A percentile compares a stretch with the other conserved stretches of the same genome.
phyloP scores from a whole-genome alignment of 2,888 invertebrate genomes.

The Tolmerus cingulatus region DNA sequence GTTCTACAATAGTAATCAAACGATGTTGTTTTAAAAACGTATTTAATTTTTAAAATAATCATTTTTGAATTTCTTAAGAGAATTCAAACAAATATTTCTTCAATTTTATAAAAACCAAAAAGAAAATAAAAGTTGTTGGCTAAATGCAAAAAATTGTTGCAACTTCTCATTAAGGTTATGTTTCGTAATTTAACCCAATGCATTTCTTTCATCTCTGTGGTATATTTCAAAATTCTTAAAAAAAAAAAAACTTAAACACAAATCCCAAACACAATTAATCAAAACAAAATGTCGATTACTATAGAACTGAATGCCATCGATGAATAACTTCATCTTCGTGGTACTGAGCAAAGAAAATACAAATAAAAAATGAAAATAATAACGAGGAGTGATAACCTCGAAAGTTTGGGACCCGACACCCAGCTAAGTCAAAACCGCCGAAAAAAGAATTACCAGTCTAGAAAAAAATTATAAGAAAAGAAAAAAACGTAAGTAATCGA shows the following conservation, averaged over 20 bases:
- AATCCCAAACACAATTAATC: conserved; percentile 34
- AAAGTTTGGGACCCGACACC: neutral
- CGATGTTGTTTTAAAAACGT: too few relatives aligned
- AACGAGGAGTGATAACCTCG: neutral
- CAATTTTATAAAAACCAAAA: too few relatives aligned
- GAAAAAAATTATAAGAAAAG: neutral
- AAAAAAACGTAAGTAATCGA: conserved; percentile 29
- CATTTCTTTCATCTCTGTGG: neutral
- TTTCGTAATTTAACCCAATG: neutral
- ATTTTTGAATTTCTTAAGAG: too few relatives aligned
- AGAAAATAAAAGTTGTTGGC: too few relatives aligned
- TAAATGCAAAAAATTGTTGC: neutral
- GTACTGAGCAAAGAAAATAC: neutral
- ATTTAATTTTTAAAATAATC: too few relatives aligned
- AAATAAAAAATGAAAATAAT: neutral
- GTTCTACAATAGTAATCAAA: too few relatives aligned
- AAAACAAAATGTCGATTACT: conserved; percentile 13
- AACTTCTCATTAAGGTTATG: neutral
- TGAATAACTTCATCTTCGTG: conserved; percentile 30
- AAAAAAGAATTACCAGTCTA: neutral
- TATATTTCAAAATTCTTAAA: neutral
- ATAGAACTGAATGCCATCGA: neutral
- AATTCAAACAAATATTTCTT: too few relatives aligned
- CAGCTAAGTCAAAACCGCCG: neutral
- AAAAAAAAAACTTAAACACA: neutral